Evolutionary conservation across 2,113 vertebrate genomes (phyloP).

Genomic region (Apteryx owenii): DNA sequence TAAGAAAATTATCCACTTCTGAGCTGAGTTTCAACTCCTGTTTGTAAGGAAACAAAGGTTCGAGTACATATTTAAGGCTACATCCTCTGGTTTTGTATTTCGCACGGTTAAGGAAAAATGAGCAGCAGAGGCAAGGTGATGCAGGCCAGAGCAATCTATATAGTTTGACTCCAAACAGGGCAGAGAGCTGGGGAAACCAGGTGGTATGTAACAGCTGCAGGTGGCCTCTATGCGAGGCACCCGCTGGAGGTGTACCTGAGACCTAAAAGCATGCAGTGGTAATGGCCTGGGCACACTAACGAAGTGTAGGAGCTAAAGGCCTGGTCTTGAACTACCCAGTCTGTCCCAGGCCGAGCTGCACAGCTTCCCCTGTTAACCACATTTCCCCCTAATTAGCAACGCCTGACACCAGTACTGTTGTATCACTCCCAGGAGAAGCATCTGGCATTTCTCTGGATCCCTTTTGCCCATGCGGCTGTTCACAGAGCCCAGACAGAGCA

Average conservation of each 20-base stretch:
- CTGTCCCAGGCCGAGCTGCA: background rate
- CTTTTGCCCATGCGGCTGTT: background rate
- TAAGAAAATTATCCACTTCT: background rate
- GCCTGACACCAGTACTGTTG: background rate
- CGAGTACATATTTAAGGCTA: background rate
- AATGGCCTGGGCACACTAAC: fast-evolving
- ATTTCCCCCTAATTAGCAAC: background rate
- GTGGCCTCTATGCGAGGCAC: background rate
- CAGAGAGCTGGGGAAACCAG: background rate
- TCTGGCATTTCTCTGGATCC: background rate
- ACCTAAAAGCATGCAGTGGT: fast-evolving
- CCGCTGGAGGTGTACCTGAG: background rate
- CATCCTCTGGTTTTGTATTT: background rate
- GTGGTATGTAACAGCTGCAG: background rate
- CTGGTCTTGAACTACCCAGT: fast-evolving
- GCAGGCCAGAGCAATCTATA: background rate
- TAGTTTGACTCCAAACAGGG: background rate
- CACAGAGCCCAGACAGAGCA: background rate
- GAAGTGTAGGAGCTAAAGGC: background rate
- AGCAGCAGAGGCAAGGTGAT: background rate
- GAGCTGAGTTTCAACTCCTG: background rate
- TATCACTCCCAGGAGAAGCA: background rate
- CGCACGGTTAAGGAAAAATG: background rate
- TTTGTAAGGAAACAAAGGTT: background rate
- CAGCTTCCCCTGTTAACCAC: background rate